A percentile compares a stretch with the other conserved stretches of the same genome.
phyloP scores from a whole-genome alignment of 2,888 invertebrate genomes.

The Uropetala carovei region DNA sequence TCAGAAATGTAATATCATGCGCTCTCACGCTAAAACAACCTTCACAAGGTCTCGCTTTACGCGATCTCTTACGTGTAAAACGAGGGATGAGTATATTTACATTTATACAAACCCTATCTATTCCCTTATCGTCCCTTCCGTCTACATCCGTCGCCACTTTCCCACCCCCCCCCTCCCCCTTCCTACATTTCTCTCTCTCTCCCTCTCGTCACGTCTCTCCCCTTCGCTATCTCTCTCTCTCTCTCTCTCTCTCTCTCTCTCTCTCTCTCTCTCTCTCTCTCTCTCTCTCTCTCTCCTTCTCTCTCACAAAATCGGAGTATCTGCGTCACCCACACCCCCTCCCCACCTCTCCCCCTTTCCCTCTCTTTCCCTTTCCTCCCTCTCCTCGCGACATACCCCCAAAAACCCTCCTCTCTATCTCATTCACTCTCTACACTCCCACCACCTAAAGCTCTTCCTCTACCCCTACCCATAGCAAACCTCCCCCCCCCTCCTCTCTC shows the following conservation, averaged over 20 bases:
- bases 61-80: not conserved
- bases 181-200: not conserved
- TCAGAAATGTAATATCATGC: too few relatives aligned
- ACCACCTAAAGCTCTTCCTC: constrained; percentile 73
- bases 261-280: not conserved
- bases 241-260: not conserved
- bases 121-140: not conserved
- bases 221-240: not conserved
- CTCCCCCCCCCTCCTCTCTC: constrained; percentile 71
- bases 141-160: not conserved
- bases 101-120: not conserved
- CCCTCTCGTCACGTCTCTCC: not conserved
- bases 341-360: not conserved
- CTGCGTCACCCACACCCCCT: constrained; percentile 24
- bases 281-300: not conserved
- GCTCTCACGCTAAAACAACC: too few relatives aligned
- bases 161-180: too few relatives aligned
- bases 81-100: not conserved
- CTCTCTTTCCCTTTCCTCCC: not conserved
- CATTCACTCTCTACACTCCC: constrained; percentile 69
- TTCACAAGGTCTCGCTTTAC: too few relatives aligned
- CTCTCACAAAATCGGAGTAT: not conserved
- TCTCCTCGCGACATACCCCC: not conserved
- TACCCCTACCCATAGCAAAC: constrained; percentile 75
- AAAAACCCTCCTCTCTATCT: constrained; percentile 71